These are phyloP conservation scores for Pandemis heparana DNA, from an alignment of 2,888 invertebrate genomes.

Conservation along the genomic window DNA sequence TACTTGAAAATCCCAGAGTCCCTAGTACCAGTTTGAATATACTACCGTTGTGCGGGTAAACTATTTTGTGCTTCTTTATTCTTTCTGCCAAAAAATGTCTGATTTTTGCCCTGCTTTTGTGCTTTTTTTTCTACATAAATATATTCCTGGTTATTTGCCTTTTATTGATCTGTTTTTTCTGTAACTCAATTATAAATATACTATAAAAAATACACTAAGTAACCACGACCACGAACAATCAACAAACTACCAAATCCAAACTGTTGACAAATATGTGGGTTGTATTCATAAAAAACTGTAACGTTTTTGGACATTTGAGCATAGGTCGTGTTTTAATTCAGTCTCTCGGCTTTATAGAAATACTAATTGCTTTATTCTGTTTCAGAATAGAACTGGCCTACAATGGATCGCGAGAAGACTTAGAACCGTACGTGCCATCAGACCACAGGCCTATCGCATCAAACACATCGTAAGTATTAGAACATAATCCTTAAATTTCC, in stretches of 20 bases:
- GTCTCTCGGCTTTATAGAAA: background rate
- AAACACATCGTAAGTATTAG: slow-evolving; percentile 68
- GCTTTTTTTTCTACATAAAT: too few species aligned
- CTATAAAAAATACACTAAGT: too few species aligned
- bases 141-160: too few species aligned
- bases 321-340: background rate
- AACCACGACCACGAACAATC: too few species aligned
- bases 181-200: too few species aligned
- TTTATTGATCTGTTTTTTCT: too few species aligned
- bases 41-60: slow-evolving; percentile 33
- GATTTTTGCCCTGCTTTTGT: too few species aligned
- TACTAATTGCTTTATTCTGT: slow-evolving; percentile 44
- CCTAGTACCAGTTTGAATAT: slow-evolving; percentile 10
- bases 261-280: too few species aligned
- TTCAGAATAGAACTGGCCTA: slow-evolving; percentile 78
- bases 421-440: slow-evolving; percentile 77
- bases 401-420: slow-evolving; percentile 79
- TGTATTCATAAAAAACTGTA: too few species aligned
- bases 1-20: background rate
- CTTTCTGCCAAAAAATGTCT: background rate
- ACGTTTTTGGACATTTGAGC: background rate
- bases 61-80: background rate
- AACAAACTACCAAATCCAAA: too few species aligned
- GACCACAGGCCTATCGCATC: slow-evolving; percentile 74
- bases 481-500: background rate